Base-by-base conservation (phyloP, 2,888 invertebrate species). In the Aspidapion aeneum region DNA sequence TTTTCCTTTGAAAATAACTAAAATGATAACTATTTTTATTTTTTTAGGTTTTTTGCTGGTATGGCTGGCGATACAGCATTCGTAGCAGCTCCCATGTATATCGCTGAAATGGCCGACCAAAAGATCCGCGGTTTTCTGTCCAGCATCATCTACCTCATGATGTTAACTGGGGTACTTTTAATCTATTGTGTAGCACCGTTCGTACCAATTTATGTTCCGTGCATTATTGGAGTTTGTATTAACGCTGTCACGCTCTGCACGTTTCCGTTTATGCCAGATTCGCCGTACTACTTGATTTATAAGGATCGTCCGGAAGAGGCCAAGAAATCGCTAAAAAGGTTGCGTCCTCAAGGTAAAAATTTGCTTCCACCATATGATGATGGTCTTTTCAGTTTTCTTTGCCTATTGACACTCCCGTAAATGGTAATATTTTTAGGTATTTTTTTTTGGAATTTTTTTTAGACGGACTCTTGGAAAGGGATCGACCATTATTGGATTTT, bases 21-120 rank as follows among this genome's bases (percentile, higher is more conserved):
- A n/a, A n/a, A n/a, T n/a, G n/a, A n/a, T n/a, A n/a, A n/a, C n/a
- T n/a, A n/a, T n/a, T n/a, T n/a, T n/a, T n/a, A n/a, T n/a, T n/a
- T n/a, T n/a, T n/a, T n/a, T 12, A 72, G 79, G 54, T 77, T 79
- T 58, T 63, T 79, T 35, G 74, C 78, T 2, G 80, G 80, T 0
- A 70, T 79, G 62, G 78, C 78, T 9, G 78, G 78, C 12, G 79
- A 80, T 62, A 77, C 78, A 21, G 79, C 77, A 1, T 80, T 80
- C 63, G 79, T 80, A 1, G 76, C 79, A 17, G 79, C 78, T 0
- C 80, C 79, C 1, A 79, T 79, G 79, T 79, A 78, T 66, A 76
- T 79, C 9, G 79, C 78, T 2, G 79, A 80, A 69, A 78, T 79
- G 58, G 79, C 80, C 2, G 79, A 79, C 67, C 77, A 79, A 58